Percentiles rank a stretch among this genome's conserved stretches.
Evolutionary conservation across 2,797 vertebrate species (phyloP).

Genomic region (Sebastes nivosus): DNA sequence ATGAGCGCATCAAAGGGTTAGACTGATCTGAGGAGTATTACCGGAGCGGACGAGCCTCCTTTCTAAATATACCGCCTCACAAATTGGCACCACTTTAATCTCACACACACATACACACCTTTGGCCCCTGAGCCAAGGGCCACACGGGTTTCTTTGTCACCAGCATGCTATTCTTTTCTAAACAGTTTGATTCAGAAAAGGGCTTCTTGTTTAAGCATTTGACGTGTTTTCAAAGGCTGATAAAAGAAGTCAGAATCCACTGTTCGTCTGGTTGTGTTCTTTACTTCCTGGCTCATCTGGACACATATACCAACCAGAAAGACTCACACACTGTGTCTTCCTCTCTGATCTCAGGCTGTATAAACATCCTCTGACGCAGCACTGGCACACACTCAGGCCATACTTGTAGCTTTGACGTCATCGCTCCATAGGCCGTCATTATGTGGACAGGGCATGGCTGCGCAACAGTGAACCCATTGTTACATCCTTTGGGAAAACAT

Average conservation of each 20-base stretch:
- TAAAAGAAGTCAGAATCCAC: neutral
- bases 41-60: slow-evolving; percentile 51
- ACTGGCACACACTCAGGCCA: slow-evolving; percentile 13
- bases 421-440: slow-evolving; percentile 17
- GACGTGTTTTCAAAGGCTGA: neutral
- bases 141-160: neutral
- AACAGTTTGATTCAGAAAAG: neutral
- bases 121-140: neutral
- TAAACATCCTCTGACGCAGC: slow-evolving; percentile 70
- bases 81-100: slow-evolving; percentile 78
- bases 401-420: slow-evolving; percentile 34
- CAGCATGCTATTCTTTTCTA: neutral
- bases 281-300: neutral
- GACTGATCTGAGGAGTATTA: slow-evolving; percentile 73
- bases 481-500: neutral
- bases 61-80: slow-evolving; percentile 75
- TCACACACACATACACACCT: slow-evolving; percentile 20
- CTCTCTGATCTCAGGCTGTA: slow-evolving; percentile 3
- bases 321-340: slow-evolving; percentile 18
- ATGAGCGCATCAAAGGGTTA: slow-evolving; percentile 78
- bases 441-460: slow-evolving; percentile 10
- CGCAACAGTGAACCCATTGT: slow-evolving; percentile 22
- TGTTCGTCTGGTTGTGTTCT: neutral
- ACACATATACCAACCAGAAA: slow-evolving; percentile 4
- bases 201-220: neutral